Evolutionary conservation across 2,113 vertebrate genomes (phyloP).

Genomic region (Corythornis cristatus): DNA sequence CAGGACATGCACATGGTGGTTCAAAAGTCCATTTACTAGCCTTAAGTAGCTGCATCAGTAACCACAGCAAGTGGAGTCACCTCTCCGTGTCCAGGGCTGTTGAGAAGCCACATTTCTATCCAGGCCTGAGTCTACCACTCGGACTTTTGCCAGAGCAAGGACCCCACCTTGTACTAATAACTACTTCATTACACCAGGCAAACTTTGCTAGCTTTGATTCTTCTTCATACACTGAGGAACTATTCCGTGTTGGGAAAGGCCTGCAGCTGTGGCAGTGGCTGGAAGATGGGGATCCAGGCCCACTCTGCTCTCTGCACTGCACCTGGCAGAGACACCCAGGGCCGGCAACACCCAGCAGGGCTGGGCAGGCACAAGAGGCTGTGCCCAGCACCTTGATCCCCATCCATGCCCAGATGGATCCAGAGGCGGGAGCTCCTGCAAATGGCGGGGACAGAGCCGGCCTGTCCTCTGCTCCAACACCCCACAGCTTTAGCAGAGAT

Average conservation of each 20-base stretch:
- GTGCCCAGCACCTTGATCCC: rapidly evolving
- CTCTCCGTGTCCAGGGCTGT: neutral
- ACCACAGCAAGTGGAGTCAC: neutral
- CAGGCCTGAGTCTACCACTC: neutral
- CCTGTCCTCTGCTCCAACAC: neutral
- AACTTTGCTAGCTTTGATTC: neutral
- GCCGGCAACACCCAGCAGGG: rapidly evolving
- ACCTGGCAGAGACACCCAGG: rapidly evolving
- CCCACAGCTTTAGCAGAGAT: neutral
- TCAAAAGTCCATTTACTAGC: neutral
- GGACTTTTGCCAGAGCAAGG: neutral
- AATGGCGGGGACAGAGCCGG: rapidly evolving
- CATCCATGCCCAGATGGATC: rapidly evolving
- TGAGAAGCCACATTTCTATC: neutral
- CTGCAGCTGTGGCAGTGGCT: rapidly evolving
- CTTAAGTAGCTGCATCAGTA: neutral
- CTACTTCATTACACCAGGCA: neutral
- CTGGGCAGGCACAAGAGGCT: neutral
- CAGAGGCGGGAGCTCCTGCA: neutral
- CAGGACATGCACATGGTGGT: neutral
- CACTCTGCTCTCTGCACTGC: rapidly evolving
- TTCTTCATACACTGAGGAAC: neutral
- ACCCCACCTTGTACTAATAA: rapidly evolving
- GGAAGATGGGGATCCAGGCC: neutral
- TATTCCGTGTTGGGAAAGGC: neutral